Base-by-base conservation (phyloP, 2,888 invertebrate genomes). In the Mythimna vitellina region DNA sequence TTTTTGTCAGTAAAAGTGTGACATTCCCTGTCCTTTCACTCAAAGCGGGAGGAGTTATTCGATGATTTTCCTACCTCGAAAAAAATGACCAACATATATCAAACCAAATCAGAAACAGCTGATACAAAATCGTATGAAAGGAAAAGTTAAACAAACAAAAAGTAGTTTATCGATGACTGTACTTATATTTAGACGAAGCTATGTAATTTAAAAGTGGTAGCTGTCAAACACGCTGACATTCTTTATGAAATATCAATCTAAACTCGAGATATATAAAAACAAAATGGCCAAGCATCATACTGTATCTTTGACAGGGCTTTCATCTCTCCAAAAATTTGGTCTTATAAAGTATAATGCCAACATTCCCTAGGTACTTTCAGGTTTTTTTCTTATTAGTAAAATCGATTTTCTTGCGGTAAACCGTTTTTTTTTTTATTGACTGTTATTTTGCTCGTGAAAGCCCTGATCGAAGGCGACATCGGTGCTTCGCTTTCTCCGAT, bases 401-500 rank as follows among this genome's bases (percentile, higher is more conserved):
- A 53, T 0, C 0, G 7, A 0, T 75, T 29, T 51, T 51, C 14
- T 17, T 56, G n/a, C 14, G 56, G 5, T n/a, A 1, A 35, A 10
- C n/a, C 1, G 3, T n/a, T 20, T n/a, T 65, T 17, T 29, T 54
- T 6, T 25, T 35, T 38, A 9, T 29, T 51, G 1, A 6, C 56
- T 0, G 9, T 32, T 2, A n/a, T 60, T n/a, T 51, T 35, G 7
- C n/a, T 46, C 17, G 46, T 53, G 82, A 38, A 68, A 82, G 42
- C 83, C 85, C 85, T 84, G 73, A 65, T 54, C 7, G 14, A 42
- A 76, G 29, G 66, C 64, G 81, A 83, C 85, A 87, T 67, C 71
- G 57, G 56, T 73, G 84, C 80, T 87, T 88, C 87, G 90, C 94
- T 94, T 94, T 94, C 93, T 90, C 93, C 84, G 83, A 86, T 92